Base-by-base conservation (phyloP, 1,140 invertebrate species). In the Zaprionus tsacasi region DNA sequence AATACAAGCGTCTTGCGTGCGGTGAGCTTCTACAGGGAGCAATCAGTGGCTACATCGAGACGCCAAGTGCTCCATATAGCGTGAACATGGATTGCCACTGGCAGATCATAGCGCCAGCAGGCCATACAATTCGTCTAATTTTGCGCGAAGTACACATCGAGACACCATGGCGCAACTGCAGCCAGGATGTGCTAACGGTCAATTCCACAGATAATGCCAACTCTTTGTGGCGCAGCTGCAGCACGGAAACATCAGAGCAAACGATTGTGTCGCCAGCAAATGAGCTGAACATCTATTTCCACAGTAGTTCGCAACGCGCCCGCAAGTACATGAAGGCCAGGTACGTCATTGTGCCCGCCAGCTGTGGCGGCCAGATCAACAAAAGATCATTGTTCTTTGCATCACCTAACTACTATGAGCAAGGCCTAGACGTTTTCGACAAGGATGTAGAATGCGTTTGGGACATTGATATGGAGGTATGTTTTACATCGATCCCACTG, bases 321-420 rank as follows among this genome's bases (percentile, higher is more conserved):
- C 92, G 87, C 91, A 76, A 94, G 96, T 56, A 82, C 79, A 50
- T 97, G 94, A 95, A 94, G 94, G 82, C 76, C 45, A 57, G 17
- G n/a, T 92, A 81, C 38, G 56, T n/a, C 11, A 52, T 70, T 10
- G 36, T 69, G 13, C 61, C 64, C 1, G 78, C 82, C 6, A 59
- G 95, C 91, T 98, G 97, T 93, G 97, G 97, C 17, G 97, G 97
- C 10, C 93, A 78, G 36, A 76, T 98, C 35, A 95, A 11, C 4
- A 93, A 94, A 8, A 92, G 91, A 11, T 88, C 74, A n/a, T 97
- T 97, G 0, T 93, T 95, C 0, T 95, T 98, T 77, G 94, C 94
- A 25, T 97, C 97, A 5, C 97, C 97, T 11, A 95, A 96, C 79
- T 98, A 97, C 93, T 97, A 97, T 15, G 93, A 95, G 15, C 50